Conservation (phyloP, 2,113 vertebrate genomes). For the Bambusicola thoracicus region DNA sequence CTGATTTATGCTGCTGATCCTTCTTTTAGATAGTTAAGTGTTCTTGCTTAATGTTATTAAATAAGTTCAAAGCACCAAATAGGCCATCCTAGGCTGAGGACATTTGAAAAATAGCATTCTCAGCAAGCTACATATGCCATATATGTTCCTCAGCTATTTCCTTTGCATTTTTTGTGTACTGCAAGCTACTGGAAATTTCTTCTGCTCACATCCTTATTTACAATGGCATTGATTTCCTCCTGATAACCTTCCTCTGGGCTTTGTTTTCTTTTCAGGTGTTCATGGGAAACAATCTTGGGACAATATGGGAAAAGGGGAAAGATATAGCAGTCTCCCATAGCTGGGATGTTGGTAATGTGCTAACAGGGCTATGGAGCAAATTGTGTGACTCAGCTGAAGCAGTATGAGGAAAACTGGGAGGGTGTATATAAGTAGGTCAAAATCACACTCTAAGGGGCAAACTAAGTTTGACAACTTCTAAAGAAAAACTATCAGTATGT, state of each 20-base stretch:
- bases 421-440: neutral
- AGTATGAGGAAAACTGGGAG: neutral
- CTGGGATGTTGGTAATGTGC: neutral
- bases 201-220: neutral
- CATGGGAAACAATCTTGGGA: neutral
- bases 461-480: neutral
- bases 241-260: neutral
- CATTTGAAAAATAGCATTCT: constrained; percentile 69
- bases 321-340: neutral
- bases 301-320: neutral
- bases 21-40: constrained; percentile 79
- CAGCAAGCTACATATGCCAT: constrained; percentile 33
- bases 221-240: neutral
- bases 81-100: constrained; percentile 53
- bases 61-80: constrained; percentile 74
- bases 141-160: constrained; percentile 1
- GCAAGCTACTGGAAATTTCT: constrained; percentile 4
- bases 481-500: neutral
- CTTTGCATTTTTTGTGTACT: neutral
- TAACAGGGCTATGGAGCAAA: neutral
- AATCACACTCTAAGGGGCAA: neutral
- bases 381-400: neutral
- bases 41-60: constrained; percentile 84
- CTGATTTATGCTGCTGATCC: constrained; percentile 81
- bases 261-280: neutral